Evolutionary conservation across 2,797 vertebrate genomes (phyloP).

Genomic region (Intellagama lesueurii): DNA sequence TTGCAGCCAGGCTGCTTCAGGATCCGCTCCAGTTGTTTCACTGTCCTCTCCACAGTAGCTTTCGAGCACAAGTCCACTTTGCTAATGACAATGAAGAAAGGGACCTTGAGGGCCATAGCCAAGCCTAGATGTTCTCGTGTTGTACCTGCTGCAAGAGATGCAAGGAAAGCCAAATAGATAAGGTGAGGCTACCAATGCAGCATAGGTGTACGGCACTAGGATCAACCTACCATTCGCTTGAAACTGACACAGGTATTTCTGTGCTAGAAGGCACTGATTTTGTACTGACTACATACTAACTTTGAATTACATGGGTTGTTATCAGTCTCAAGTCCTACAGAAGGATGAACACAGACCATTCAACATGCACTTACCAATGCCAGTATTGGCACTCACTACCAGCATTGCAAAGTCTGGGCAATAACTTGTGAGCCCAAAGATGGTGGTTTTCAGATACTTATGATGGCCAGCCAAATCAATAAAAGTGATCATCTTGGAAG

Average conservation of each 20-base stretch:
- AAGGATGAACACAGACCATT: background rate
- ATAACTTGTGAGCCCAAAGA: constrained; percentile 97
- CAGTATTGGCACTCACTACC: constrained; percentile 96
- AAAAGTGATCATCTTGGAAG: constrained; percentile 99
- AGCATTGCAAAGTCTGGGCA: constrained; percentile 97
- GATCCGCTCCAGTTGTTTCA: constrained; percentile 92
- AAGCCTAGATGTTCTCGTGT: constrained; percentile 95
- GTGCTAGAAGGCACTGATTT: background rate
- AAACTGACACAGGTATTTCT: background rate
- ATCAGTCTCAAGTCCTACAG: background rate
- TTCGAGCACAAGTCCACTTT: constrained; percentile 93
- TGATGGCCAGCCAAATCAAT: constrained; percentile 97
- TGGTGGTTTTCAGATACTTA: constrained; percentile 97
- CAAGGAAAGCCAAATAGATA: constrained; percentile 33
- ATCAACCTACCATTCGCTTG: background rate
- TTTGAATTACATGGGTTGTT: background rate
- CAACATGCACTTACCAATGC: constrained; percentile 86
- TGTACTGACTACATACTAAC: background rate
- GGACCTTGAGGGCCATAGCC: constrained; percentile 96
- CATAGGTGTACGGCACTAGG: background rate
- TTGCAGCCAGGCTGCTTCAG: constrained; percentile 97
- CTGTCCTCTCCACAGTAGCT: constrained; percentile 90
- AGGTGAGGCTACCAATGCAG: constrained; percentile 7
- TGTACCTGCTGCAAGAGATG: constrained; percentile 87
- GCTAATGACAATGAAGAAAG: constrained; percentile 96